phyloP scores from a whole-genome alignment of 1,140 invertebrate species.

The Drosophila dunni region DNA sequence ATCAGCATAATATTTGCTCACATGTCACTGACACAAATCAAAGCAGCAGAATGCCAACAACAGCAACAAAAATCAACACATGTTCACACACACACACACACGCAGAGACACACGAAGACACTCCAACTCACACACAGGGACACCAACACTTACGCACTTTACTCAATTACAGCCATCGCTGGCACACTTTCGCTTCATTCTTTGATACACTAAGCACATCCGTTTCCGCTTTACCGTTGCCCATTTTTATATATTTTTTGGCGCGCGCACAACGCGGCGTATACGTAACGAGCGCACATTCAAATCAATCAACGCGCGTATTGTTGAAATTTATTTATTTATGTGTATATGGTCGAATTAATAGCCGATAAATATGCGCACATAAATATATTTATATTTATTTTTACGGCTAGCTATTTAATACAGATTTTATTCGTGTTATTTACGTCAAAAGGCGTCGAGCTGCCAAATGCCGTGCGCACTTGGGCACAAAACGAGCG shows the following conservation, averaged over 20 bases:
- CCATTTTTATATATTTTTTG: slow-evolving; percentile 52
- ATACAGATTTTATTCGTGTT: slow-evolving; percentile 13
- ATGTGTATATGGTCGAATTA: slow-evolving; percentile 22
- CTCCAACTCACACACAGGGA: background rate
- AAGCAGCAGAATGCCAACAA: slow-evolving; percentile 15
- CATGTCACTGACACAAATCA: slow-evolving; percentile 15
- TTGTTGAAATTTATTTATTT: slow-evolving; percentile 57
- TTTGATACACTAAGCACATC: slow-evolving; percentile 65
- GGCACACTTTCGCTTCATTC: background rate
- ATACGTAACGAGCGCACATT: slow-evolving; percentile 76
- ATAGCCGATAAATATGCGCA: slow-evolving; percentile 28
- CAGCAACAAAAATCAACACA: slow-evolving; percentile 17
- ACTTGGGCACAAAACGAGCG: slow-evolving; percentile 49
- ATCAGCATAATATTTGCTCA: slow-evolving; percentile 1
- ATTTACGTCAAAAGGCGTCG: slow-evolving; percentile 3
- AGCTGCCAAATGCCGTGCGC: slow-evolving; percentile 23
- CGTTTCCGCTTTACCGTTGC: slow-evolving; percentile 67
- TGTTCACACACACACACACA: slow-evolving; percentile 2
- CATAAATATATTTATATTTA: slow-evolving; percentile 12
- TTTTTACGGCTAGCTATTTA: background rate
- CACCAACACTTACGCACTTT: slow-evolving; percentile 31
- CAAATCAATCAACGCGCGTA: slow-evolving; percentile 74
- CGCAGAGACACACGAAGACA: slow-evolving; percentile 1
- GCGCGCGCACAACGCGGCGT: slow-evolving; percentile 69
- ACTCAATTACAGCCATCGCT: slow-evolving; percentile 34